Evolutionary conservation across 2,113 vertebrate species (phyloP).

Genomic region (Pluvialis apricaria): DNA sequence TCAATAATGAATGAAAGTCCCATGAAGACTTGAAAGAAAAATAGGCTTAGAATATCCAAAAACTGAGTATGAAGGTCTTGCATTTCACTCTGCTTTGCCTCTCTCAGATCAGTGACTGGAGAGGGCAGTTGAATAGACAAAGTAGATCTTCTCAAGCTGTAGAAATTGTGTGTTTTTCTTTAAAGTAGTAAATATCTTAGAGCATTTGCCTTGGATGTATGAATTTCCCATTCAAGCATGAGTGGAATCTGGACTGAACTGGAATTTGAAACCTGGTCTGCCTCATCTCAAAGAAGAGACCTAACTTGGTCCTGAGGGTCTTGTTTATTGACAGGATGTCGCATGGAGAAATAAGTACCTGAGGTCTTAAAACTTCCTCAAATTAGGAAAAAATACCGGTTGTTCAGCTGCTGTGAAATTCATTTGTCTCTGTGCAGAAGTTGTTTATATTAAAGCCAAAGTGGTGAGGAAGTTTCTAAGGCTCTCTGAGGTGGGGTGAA

Average conservation of each 20-base stretch:
- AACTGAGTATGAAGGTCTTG: background rate
- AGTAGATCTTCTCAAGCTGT: background rate
- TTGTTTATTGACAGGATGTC: background rate
- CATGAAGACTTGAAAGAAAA: background rate
- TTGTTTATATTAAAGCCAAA: background rate
- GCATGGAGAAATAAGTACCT: background rate
- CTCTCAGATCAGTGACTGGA: background rate
- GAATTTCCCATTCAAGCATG: background rate
- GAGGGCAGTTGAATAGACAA: background rate
- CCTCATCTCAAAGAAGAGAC: background rate
- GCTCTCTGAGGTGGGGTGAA: background rate
- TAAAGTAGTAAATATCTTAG: background rate
- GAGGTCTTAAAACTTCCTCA: background rate
- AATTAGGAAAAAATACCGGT: background rate
- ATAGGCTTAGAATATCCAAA: background rate
- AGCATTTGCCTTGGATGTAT: background rate
- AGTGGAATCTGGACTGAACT: background rate
- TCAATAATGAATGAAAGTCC: background rate
- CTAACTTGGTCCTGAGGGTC: background rate
- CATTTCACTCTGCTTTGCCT: background rate
- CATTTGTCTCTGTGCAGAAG: background rate
- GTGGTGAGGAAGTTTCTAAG: background rate
- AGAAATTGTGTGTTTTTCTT: background rate
- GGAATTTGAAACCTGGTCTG: background rate
- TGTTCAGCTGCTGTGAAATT: background rate